phyloP scores from a whole-genome alignment of 2,888 invertebrate species.

The Loripinus fragilis region DNA sequence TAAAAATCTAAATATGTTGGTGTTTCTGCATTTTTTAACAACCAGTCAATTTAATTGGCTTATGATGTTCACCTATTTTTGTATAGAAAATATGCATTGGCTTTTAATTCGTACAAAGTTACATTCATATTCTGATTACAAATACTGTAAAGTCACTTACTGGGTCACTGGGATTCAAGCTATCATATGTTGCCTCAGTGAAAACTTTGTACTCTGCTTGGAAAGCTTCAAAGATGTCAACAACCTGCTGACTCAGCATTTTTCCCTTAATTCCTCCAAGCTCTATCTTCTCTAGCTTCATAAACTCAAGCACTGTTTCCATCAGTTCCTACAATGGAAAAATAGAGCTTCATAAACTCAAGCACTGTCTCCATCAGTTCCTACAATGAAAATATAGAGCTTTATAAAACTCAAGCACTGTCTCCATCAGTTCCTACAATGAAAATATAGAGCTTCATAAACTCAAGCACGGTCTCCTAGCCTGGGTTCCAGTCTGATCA shows the following conservation, averaged over 20 bases:
- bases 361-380: conserved; percentile 98
- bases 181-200: conserved; percentile 81
- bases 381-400: too few relatives aligned
- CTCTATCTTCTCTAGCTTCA: conserved; percentile 97
- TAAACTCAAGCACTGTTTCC: conserved; percentile 95
- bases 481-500: too few relatives aligned
- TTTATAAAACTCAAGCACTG: conserved; percentile 96
- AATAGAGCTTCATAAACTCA: too few relatives aligned
- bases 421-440: conserved; percentile 92
- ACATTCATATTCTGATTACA: too few relatives aligned
- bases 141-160: too few relatives aligned
- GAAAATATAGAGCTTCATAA: too few relatives aligned
- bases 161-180: conserved; percentile 80
- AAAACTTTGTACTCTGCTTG: conserved; percentile 82
- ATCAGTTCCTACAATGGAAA: conserved; percentile 89
- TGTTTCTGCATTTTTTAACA: too few relatives aligned
- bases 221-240: conserved; percentile 83
- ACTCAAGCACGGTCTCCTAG: conserved; percentile 97
- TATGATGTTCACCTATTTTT: too few relatives aligned
- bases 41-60: too few relatives aligned
- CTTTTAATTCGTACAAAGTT: too few relatives aligned
- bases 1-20: too few relatives aligned
- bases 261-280: conserved; percentile 89
- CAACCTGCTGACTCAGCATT: conserved; percentile 81
- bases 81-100: too few relatives aligned